Evolutionary conservation across 2,888 invertebrate species (phyloP), one percentile per base, ranked within the genome.

Genomic region (Herminia tarsipennalis): DNA sequence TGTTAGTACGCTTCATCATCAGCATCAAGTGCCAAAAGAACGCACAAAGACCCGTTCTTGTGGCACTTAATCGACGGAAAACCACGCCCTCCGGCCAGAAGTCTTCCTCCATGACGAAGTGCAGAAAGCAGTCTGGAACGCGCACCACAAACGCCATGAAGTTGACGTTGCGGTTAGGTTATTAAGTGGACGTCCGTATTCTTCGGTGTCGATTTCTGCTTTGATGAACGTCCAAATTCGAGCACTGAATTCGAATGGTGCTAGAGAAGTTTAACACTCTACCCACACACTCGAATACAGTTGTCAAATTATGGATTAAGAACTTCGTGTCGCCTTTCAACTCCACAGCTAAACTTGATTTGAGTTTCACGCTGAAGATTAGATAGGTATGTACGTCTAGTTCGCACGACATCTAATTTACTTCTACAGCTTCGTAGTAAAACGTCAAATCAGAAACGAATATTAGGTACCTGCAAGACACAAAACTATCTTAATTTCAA

Each of bases 181-280:
- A n/a, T n/a, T n/a, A n/a, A n/a, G n/a, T n/a, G n/a, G n/a, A n/a
- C n/a, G n/a, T n/a, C n/a, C n/a, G n/a, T 22, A n/a, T 9, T 14
- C 6, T 29, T 21, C 14, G n/a, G n/a, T n/a, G n/a, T n/a, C 6
- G 1, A 29, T 2, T 16, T 25, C 32, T 27, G 24, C 5, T 40
- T 50, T 44, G 85, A 27, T 32, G 86, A 62, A 30, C 54, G 55
- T 67, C 90, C 89, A 86, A 63, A 85, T 87, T 91, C 86, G 79
- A 91, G 92, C 90, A 92, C 92, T 92, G 92, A 92, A 94, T 94
- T 94, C 93, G 93, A 93, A 94, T 94, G 94, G 94, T 94, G 94
- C 94, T 94, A 94, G 94, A 94, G 85, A 85, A 85, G 74, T 56
- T 58, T 60, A 74, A 64, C 68, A 93, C 87, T 94, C 94, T 93